Evolutionary conservation across 2,797 vertebrate genomes (phyloP).

Genomic region (Epinephelus coioides): DNA sequence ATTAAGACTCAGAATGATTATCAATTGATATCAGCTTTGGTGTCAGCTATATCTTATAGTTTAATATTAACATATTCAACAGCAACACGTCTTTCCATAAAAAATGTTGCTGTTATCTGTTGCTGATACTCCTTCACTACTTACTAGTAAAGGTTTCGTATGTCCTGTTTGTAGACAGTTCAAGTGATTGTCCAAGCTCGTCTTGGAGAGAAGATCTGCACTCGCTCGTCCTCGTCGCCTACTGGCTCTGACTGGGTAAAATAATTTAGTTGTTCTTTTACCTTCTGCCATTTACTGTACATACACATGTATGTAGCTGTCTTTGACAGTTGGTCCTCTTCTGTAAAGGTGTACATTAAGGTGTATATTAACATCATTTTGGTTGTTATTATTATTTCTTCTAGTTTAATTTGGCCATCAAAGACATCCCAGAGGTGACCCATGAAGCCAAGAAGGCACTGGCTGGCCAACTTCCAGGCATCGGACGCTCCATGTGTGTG

Average conservation of each 20-base stretch:
- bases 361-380: background rate
- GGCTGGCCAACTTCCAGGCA: constrained; percentile 94
- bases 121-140: background rate
- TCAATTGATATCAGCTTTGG: too few species aligned
- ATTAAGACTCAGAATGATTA: too few species aligned
- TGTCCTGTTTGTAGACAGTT: constrained; percentile 87
- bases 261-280: background rate
- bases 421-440: constrained; percentile 99
- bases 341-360: background rate
- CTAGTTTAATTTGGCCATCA: constrained; percentile 98
- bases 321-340: background rate
- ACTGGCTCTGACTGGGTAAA: constrained; percentile 99
- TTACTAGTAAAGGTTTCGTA: background rate
- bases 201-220: constrained; percentile 97
- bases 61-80: background rate
- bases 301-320: background rate
- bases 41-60: too few species aligned
- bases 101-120: background rate
- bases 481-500: constrained; percentile 99
- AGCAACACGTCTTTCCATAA: background rate
- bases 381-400: constrained; percentile 31
- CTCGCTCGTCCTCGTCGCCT: constrained; percentile 95
- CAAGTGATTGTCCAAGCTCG: constrained; percentile 99
- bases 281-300: background rate
- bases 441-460: constrained; percentile 99